Evolutionary conservation across 1,140 invertebrate species (phyloP).

Genomic region (Sycobia sp.): DNA sequence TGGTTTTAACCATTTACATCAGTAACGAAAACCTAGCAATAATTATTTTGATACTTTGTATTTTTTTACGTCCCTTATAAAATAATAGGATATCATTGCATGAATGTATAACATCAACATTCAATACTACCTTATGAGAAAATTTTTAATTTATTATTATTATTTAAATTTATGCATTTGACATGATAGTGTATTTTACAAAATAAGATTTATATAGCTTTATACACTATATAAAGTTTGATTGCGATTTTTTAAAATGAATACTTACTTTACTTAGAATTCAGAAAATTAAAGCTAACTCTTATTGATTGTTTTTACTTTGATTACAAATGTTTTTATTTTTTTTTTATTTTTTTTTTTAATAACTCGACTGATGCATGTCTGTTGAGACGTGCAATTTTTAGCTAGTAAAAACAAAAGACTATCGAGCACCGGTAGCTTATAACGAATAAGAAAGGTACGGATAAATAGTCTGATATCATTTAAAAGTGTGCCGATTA

Average conservation of each 20-base stretch:
- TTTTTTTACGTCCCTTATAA: too few species aligned
- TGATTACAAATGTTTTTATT: not conserved
- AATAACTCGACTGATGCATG: not conserved
- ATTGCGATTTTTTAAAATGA: constrained; percentile 2
- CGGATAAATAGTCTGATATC: constrained; percentile 25
- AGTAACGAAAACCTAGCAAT: too few species aligned
- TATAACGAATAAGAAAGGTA: constrained; percentile 12
- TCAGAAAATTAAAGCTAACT: too few species aligned
- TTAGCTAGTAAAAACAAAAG: constrained; percentile 19
- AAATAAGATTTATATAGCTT: constrained; percentile 10
- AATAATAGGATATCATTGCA: too few species aligned
- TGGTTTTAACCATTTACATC: too few species aligned
- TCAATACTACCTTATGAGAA: too few species aligned
- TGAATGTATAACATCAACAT: too few species aligned
- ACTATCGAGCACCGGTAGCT: constrained; percentile 20
- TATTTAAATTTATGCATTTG: not conserved
- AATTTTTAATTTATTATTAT: too few species aligned
- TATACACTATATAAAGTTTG: constrained; percentile 8
- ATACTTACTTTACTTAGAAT: not conserved
- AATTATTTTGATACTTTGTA: too few species aligned
- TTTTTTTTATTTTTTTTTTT: not conserved
- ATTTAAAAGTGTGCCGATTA: constrained; percentile 29
- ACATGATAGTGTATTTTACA: not conserved
- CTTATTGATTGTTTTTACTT: too few species aligned
- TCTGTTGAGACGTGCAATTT: constrained; percentile 12